phyloP scores from a whole-genome alignment of 2,888 invertebrate genomes.

The Nysson spinosus region DNA sequence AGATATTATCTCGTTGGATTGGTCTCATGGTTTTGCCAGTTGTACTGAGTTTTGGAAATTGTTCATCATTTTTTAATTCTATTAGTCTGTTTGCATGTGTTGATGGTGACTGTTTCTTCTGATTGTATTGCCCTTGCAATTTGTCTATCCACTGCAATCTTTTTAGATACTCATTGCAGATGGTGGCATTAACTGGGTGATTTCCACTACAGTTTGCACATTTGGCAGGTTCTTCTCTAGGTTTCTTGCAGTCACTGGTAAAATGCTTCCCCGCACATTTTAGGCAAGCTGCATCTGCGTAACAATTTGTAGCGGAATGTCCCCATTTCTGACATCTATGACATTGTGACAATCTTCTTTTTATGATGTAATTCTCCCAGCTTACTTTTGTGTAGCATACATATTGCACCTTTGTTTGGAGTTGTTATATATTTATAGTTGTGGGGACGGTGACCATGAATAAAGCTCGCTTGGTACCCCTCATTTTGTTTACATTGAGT shows the following conservation, averaged over 20 bases:
- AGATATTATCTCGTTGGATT: not conserved
- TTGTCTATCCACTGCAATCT: conserved; percentile 10
- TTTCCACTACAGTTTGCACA: conserved; percentile 61
- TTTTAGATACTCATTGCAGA: conserved; percentile 44
- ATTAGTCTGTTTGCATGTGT: not conserved
- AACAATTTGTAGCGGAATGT: conserved; percentile 59
- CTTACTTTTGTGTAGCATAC: conserved; percentile 41
- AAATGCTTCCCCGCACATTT: conserved; percentile 59
- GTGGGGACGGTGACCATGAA: not conserved
- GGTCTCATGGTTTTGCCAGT: not conserved
- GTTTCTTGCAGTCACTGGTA: conserved; percentile 58
- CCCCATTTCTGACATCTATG: conserved; percentile 63
- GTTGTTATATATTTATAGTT: conserved; percentile 1
- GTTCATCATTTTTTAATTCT: not conserved
- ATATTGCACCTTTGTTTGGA: conserved; percentile 34
- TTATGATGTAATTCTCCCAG: conserved; percentile 54
- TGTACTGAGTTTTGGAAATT: not conserved
- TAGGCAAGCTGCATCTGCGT: conserved; percentile 51
- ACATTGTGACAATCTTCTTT: conserved; percentile 58
- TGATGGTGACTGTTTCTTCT: not conserved
- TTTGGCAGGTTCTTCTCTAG: conserved; percentile 48
- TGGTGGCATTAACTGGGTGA: conserved; percentile 60
- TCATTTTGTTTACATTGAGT: not conserved
- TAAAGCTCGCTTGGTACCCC: not conserved
- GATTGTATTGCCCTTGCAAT: too few relatives aligned